Evolutionary conservation across 2,888 invertebrate genomes (phyloP), one percentile per base, ranked within the genome.

Genomic region (Drosophila yooni): DNA sequence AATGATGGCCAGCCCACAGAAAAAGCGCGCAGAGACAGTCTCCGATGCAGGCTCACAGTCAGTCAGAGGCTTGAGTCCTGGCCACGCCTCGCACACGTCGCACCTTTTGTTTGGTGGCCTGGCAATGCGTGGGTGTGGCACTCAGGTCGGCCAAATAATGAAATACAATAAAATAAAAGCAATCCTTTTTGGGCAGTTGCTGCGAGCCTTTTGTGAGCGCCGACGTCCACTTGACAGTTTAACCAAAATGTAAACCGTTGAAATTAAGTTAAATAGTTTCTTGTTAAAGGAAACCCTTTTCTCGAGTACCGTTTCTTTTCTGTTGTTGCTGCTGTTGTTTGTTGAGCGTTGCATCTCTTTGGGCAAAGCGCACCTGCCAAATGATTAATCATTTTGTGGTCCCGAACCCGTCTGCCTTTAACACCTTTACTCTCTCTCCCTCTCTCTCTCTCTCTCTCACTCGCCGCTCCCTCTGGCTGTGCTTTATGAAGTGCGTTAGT

Each of bases 371-470:
- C 91, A 91, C 91, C 91, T 91, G 91, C 91, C 91, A 91, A 91
- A 91, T 92, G 91, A 91, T 91, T 91, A 91, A 92, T 91, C 91
- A 91, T 90, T 89, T 88, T 83, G 77, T 81, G 70, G 69, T 64
- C 52, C 60, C 51, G 65, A 48, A 38, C 56, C 60, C 70, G 81
- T 72, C 75, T 82, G 76, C 77, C 73, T 74, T 74, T 75, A 82
- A 83, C 85, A 88, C 88, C 85, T 88, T 81, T 76, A 31, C 60
- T 38, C 56, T 40, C 36, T 43, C 51, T 25, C 43, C 2, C 52
- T 54, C 60, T 50, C 65, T 8, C 34, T 11, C 1, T 21, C 65
- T 56, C 36, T 40, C 40, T n/a, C 48, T 33, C 52, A 43, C 58
- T 51, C 36, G 56, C 40, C 48, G 27, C 46, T 53, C 36, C 54